phyloP scores from a whole-genome alignment of 2,888 invertebrate species.

The Himalopsyche japonica region DNA sequence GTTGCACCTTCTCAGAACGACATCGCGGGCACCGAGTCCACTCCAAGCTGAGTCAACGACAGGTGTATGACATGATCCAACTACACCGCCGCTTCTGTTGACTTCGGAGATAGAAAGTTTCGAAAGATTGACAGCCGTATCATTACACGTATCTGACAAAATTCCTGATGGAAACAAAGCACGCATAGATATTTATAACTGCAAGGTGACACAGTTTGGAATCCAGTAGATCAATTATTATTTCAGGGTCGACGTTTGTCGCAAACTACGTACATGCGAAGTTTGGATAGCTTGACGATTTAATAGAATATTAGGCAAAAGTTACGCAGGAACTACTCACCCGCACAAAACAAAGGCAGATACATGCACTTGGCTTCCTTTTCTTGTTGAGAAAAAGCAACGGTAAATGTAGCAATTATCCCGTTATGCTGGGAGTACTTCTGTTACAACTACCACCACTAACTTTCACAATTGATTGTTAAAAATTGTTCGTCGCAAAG shows the following conservation, averaged over 20 bases:
- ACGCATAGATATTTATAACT: conserved; percentile 43
- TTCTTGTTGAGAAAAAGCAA: conserved; percentile 58
- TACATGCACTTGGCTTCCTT: conserved; percentile 63
- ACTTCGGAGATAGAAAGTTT: conserved; percentile 58
- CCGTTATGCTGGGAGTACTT: conserved; percentile 50
- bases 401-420: conserved; percentile 56
- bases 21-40: conserved; percentile 51
- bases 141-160: conserved; percentile 62
- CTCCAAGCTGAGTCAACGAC: conserved; percentile 9
- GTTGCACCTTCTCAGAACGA: conserved; percentile 68
- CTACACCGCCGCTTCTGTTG: conserved; percentile 51
- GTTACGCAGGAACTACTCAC: conserved; percentile 42
- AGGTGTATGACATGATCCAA: conserved; percentile 24
- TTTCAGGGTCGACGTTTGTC: conserved; percentile 38
- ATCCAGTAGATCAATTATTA: not conserved
- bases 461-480: conserved; percentile 8
- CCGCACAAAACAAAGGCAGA: conserved; percentile 62
- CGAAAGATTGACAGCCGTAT: conserved; percentile 60
- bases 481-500: conserved; percentile 7
- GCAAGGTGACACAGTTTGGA: conserved; percentile 47
- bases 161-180: conserved; percentile 50
- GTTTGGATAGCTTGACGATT: not conserved
- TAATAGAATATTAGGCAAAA: not conserved
- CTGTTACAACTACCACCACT: conserved; percentile 35
- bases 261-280: conserved; percentile 42